Evolutionary conservation across 2,888 invertebrate species (phyloP).

Genomic region (Bombylius major): DNA sequence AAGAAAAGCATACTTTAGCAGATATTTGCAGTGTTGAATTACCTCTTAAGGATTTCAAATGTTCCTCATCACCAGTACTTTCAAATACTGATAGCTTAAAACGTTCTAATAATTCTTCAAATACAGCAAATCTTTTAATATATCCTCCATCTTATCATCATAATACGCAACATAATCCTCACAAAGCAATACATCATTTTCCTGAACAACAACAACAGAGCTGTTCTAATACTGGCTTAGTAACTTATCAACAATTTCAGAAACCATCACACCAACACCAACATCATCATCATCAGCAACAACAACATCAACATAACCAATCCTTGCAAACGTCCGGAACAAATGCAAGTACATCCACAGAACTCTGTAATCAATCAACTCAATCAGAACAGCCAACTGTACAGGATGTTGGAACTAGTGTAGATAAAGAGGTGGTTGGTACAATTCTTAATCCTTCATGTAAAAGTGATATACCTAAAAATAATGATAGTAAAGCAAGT

Average conservation of each 20-base stretch:
- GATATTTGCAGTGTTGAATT: conserved; percentile 49
- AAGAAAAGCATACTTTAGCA: conserved; percentile 45
- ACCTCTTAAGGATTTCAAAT: conserved; percentile 48
- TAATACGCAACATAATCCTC: conserved; percentile 14
- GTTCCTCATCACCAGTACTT: conserved; percentile 36
- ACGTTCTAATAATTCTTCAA: conserved; percentile 10
- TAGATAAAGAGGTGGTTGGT: conserved; percentile 10
- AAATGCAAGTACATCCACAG: conserved; percentile 8
- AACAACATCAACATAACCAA: conserved; percentile 5
- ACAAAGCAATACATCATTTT: conserved; percentile 7
- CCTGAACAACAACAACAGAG: background rate
- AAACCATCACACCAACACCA: conserved; percentile 20
- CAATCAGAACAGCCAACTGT: conserved; percentile 16
- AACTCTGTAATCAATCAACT: conserved; percentile 19
- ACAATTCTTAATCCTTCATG: background rate
- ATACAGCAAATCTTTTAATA: background rate
- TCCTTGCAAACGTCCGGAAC: background rate
- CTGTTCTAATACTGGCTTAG: background rate
- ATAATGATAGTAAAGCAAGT: conserved; percentile 34
- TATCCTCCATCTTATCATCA: conserved; percentile 8
- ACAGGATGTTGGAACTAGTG: conserved; percentile 17
- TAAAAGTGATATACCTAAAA: conserved; percentile 2
- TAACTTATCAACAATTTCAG: background rate
- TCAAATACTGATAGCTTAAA: conserved; percentile 27
- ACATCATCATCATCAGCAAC: conserved; percentile 2